Evolutionary conservation across 2,113 vertebrate species (phyloP).

Genomic region (Corythornis madagascariensis): DNA sequence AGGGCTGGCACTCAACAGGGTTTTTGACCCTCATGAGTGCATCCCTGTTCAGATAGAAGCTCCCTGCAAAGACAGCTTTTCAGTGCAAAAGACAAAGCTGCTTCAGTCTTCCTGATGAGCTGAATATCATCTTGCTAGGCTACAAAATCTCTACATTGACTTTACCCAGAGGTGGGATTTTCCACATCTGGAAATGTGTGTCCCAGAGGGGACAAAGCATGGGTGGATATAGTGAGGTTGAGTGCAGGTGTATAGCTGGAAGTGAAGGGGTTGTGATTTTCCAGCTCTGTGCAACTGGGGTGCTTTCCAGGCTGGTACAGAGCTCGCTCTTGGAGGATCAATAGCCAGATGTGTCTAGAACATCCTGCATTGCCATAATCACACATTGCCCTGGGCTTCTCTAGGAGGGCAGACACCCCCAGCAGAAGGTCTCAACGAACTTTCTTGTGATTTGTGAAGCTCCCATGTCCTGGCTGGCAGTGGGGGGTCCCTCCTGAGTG

Average conservation of each 20-base stretch:
- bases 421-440: accelerated
- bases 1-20: neutral
- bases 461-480: neutral
- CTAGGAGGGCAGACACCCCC: too few species aligned
- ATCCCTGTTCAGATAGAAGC: accelerated
- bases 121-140: neutral
- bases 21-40: neutral
- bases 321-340: neutral
- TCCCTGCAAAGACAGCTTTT: neutral
- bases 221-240: neutral
- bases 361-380: neutral
- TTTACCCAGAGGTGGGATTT: neutral
- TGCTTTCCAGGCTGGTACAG: neutral
- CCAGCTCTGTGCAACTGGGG: neutral
- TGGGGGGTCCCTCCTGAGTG: neutral
- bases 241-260: neutral
- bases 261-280: neutral
- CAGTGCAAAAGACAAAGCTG: neutral
- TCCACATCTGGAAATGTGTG: neutral
- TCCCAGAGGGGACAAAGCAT: accelerated
- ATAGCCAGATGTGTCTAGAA: too few species aligned
- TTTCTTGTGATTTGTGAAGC: neutral
- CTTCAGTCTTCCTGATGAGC: neutral
- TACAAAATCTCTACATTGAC: neutral
- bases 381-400: neutral